These are phyloP conservation scores for Syngnathus scovelli DNA, from an alignment of 2,113 vertebrate genomes.

Conservation along the genomic window DNA sequence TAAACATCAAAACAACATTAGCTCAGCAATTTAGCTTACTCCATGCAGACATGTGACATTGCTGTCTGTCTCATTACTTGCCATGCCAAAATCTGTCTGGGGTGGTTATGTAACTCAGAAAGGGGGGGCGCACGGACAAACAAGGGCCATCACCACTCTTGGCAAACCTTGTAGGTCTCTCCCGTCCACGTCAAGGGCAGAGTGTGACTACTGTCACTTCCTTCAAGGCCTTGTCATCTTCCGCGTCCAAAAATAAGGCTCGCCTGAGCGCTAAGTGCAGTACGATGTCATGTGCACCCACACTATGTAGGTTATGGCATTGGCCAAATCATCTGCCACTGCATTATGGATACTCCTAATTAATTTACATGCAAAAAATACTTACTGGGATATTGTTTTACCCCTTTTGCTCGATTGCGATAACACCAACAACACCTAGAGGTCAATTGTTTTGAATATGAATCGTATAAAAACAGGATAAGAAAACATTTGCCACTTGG, in stretches of 20 bases:
- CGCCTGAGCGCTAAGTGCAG: neutral
- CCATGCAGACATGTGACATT: conserved; percentile 23
- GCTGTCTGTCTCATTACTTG: conserved; percentile 20
- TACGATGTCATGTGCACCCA: neutral
- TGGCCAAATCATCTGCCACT: conserved; percentile 9
- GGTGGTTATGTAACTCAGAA: conserved; percentile 47
- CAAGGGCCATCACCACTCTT: conserved; percentile 34
- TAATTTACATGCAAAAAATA: conserved; percentile 9
- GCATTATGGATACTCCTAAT: conserved; percentile 15
- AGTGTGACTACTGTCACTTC: conserved; percentile 21
- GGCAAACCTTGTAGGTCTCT: conserved; percentile 5
- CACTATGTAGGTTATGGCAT: neutral
- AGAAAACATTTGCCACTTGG: too few species aligned
- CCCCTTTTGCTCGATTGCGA: neutral
- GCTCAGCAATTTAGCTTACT: neutral
- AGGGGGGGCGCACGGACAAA: conserved; percentile 26
- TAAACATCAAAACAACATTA: conserved; percentile 1
- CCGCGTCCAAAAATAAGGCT: conserved; percentile 34
- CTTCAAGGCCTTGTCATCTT: conserved; percentile 19
- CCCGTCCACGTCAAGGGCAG: conserved; percentile 40
- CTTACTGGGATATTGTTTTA: neutral
- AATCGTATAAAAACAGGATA: too few species aligned
- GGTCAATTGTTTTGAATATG: neutral
- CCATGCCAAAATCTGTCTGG: conserved; percentile 42
- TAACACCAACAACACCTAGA: neutral